These are phyloP conservation scores for Cherax quadricarinatus DNA, from an alignment of 1,140 invertebrate genomes.

Conservation along the genomic window DNA sequence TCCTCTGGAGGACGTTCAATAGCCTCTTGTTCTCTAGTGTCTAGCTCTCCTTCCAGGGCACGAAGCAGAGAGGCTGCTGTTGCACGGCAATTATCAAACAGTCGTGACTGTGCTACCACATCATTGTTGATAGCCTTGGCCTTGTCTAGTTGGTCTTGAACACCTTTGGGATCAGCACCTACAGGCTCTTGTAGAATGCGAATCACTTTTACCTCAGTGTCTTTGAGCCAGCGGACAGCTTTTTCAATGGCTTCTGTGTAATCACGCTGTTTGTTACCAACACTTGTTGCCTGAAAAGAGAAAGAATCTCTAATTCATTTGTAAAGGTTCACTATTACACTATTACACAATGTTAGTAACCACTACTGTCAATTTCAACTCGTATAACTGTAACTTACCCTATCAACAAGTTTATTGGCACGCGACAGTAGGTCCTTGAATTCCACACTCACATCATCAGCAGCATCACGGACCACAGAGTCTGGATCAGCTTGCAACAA, in stretches of 20 bases:
- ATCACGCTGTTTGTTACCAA: slow-evolving; percentile 87
- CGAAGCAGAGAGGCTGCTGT: slow-evolving; percentile 84
- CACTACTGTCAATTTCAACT: too few species aligned
- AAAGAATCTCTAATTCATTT: background rate
- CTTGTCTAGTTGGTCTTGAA: slow-evolving; percentile 91
- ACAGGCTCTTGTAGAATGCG: slow-evolving; percentile 88
- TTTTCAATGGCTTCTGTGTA: slow-evolving; percentile 91
- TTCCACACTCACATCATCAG: slow-evolving; percentile 75
- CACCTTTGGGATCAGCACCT: slow-evolving; percentile 89
- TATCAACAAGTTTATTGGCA: slow-evolving; percentile 88
- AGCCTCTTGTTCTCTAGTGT: slow-evolving; percentile 85
- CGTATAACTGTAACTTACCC: slow-evolving; percentile 25
- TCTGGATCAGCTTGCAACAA: slow-evolving; percentile 69
- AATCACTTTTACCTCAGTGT: slow-evolving; percentile 86
- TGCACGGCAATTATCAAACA: slow-evolving; percentile 88
- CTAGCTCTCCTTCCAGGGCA: slow-evolving; percentile 87
- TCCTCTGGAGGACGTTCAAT: slow-evolving; percentile 88
- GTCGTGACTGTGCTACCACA: slow-evolving; percentile 88
- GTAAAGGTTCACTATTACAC: too few species aligned
- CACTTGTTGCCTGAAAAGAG: slow-evolving; percentile 81
- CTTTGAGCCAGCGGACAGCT: slow-evolving; percentile 88
- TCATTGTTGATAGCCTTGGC: slow-evolving; percentile 92
- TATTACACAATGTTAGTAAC: background rate
- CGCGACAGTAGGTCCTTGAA: slow-evolving; percentile 83
- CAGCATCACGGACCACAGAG: slow-evolving; percentile 69